Conservation (phyloP, 2,888 invertebrate genomes). For the Acholoe squamosa region DNA sequence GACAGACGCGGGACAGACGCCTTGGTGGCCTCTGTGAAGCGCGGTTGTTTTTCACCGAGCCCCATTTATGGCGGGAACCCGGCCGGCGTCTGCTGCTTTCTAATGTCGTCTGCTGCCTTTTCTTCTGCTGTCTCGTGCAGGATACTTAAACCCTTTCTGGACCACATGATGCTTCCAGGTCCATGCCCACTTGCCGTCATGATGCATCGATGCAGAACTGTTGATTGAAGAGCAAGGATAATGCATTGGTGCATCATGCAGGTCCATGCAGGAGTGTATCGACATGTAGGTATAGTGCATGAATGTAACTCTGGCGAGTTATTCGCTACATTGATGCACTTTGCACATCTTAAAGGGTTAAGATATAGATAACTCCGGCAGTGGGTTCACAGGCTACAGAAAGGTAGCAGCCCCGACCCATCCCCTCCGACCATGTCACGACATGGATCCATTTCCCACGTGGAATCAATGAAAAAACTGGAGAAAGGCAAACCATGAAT, state of each 20-base stretch:
- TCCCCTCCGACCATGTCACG: background rate
- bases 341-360: too few relatives aligned
- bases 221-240: too few relatives aligned
- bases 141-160: too few relatives aligned
- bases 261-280: too few relatives aligned
- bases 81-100: background rate
- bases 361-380: constrained; percentile 16
- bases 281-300: too few relatives aligned
- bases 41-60: constrained; percentile 44
- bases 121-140: background rate
- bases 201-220: too few relatives aligned
- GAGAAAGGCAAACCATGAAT: background rate
- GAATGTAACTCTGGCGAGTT: too few relatives aligned
- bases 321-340: too few relatives aligned
- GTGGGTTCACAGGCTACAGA: background rate
- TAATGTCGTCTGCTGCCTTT: constrained; percentile 29
- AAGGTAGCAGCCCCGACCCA: background rate
- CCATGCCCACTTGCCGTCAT: too few relatives aligned
- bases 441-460: background rate
- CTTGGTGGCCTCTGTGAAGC: constrained; percentile 17
- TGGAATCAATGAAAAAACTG: background rate
- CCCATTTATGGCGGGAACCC: constrained; percentile 54
- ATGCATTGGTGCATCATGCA: too few relatives aligned
- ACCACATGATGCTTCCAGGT: too few relatives aligned
- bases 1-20: too few relatives aligned